These are phyloP conservation scores for Cotesia congregata DNA, from an alignment of 2,888 invertebrate genomes.

Conservation along the genomic window DNA sequence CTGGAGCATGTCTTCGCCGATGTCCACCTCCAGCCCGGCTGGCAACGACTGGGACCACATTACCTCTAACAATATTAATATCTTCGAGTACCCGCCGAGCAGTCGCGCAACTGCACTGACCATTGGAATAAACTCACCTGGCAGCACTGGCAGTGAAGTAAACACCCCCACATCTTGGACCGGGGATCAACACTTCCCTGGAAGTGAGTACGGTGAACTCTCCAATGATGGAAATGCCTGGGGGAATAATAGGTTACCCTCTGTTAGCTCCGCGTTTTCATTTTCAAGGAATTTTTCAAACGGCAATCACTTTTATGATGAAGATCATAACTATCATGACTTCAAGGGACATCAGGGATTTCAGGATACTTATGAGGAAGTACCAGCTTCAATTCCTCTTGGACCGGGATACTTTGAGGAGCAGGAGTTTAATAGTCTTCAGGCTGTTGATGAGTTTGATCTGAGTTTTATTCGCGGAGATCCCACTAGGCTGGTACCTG, in stretches of 20 bases:
- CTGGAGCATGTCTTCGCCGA: constrained; percentile 55
- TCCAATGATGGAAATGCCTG: constrained; percentile 39
- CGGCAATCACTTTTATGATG: constrained; percentile 29
- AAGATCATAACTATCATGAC: constrained; percentile 44
- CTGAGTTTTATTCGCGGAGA: constrained; percentile 66
- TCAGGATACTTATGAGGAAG: constrained; percentile 49
- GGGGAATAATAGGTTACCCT: constrained; percentile 51
- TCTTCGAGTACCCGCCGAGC: constrained; percentile 56
- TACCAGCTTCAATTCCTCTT: neutral
- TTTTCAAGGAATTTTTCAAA: constrained; percentile 60
- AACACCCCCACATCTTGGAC: constrained; percentile 57
- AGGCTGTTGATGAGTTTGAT: constrained; percentile 64
- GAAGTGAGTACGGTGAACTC: constrained; percentile 54
- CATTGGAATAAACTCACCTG: constrained; percentile 54
- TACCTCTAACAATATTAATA: constrained; percentile 47
- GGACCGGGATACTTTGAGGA: too few species aligned
- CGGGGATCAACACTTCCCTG: constrained; percentile 44
- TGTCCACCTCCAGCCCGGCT: constrained; percentile 47
- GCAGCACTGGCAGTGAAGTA: constrained; percentile 58
- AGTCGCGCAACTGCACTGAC: constrained; percentile 37
- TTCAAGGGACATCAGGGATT: constrained; percentile 49
- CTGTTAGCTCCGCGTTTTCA: constrained; percentile 63
- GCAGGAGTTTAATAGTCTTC: constrained; percentile 44
- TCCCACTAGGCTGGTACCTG: constrained; percentile 56
- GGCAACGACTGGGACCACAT: constrained; percentile 61